Conservation (phyloP, 2,113 vertebrate genomes). For the Lethenteron camtschaticum region DNA sequence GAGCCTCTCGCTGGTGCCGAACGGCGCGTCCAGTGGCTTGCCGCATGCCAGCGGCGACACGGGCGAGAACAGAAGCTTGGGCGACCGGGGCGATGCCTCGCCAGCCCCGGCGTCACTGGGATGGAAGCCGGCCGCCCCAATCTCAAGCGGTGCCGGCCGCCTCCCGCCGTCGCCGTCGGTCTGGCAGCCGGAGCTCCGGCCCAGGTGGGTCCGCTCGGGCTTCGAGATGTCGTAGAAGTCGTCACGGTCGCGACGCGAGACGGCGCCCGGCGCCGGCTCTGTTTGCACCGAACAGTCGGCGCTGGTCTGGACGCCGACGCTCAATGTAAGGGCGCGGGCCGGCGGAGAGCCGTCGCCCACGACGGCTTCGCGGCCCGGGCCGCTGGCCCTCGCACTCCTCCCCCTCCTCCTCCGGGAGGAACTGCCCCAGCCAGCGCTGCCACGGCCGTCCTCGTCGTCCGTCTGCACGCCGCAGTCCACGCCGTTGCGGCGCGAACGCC, state of each 20-base stretch:
- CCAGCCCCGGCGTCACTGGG: no score
- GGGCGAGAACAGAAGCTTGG: slow-evolving; percentile 81
- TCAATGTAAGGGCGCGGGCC: slow-evolving; percentile 19
- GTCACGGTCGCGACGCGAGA: slow-evolving; percentile 24
- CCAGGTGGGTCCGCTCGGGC: slow-evolving; percentile 67
- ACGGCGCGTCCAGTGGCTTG: slow-evolving; percentile 72
- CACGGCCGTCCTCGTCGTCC: slow-evolving; percentile 54
- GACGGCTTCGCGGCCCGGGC: no score
- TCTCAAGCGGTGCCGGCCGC: slow-evolving; percentile 83
- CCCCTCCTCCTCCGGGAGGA: no score
- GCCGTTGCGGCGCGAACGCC: slow-evolving; percentile 48
- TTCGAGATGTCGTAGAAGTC: slow-evolving; percentile 48
- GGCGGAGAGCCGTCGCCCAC: no score
- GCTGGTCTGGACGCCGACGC: slow-evolving; percentile 79
- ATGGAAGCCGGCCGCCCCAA: slow-evolving; percentile 18
- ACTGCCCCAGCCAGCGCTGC: neutral
- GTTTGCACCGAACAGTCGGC: slow-evolving; percentile 89
- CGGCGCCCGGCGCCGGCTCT: slow-evolving; percentile 47
- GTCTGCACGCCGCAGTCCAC: slow-evolving; percentile 90
- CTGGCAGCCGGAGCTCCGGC: slow-evolving; percentile 86
- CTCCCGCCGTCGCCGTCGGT: slow-evolving; percentile 56
- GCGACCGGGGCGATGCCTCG: slow-evolving; percentile 41
- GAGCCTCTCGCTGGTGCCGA: slow-evolving; percentile 70
- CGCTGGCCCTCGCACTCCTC: no score
- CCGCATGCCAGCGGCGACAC: slow-evolving; percentile 86